Conservation (phyloP, 2,888 invertebrate species). For the Orchesella flavescens region DNA sequence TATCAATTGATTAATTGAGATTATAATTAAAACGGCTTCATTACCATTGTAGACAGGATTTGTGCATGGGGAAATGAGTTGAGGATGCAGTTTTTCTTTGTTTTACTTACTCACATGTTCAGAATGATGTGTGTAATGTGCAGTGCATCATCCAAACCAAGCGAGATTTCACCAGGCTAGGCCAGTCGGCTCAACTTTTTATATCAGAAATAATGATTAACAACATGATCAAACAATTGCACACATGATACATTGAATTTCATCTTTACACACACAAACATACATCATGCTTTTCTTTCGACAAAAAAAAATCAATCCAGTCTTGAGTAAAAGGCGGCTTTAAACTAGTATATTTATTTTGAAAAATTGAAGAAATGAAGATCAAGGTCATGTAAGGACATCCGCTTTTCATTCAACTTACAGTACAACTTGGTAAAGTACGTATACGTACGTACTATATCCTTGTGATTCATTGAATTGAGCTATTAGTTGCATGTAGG, state of each 20-base stretch:
- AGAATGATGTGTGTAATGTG: neutral
- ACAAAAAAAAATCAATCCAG: conserved; percentile 6
- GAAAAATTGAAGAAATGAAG: conserved; percentile 36
- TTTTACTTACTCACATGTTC: neutral
- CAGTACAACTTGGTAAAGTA: too few relatives aligned
- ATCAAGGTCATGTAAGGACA: conserved; percentile 63
- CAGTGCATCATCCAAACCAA: neutral
- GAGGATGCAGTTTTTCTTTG: neutral
- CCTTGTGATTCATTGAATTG: too few relatives aligned
- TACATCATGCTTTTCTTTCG: neutral
- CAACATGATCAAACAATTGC: neutral
- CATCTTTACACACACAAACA: too few relatives aligned
- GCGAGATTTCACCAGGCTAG: neutral
- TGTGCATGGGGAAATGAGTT: too few relatives aligned
- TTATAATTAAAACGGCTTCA: conserved; percentile 40
- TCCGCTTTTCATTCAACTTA: conserved; percentile 47
- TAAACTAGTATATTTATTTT: neutral
- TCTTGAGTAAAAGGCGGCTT: neutral
- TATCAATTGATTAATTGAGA: conserved; percentile 45
- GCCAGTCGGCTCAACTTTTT: too few relatives aligned
- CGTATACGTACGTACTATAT: too few relatives aligned
- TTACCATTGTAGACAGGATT: conserved; percentile 19
- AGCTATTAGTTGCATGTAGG: too few relatives aligned
- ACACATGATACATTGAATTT: conserved; percentile 1
- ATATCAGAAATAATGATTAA: neutral